A percentile compares a stretch with the other conserved stretches of the same genome.
phyloP scores from a whole-genome alignment of 1,140 invertebrate species.

The Papilio polytes region DNA sequence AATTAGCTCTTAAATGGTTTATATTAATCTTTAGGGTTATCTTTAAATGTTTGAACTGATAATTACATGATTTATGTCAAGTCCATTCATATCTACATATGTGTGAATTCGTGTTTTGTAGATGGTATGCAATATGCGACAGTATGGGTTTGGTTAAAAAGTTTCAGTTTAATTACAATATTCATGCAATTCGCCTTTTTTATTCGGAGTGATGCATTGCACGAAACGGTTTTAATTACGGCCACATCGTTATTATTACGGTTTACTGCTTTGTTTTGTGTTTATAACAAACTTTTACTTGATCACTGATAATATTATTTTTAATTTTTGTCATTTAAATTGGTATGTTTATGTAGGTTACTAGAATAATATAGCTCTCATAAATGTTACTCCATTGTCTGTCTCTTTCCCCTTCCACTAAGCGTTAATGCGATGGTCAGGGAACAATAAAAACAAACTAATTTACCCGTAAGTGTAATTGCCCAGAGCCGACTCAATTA shows the following conservation, averaged over 20 bases:
- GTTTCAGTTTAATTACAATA: constrained; percentile 13
- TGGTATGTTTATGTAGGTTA: neutral
- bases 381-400: neutral
- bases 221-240: constrained; percentile 16
- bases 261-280: constrained; percentile 9
- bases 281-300: neutral
- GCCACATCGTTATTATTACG: constrained; percentile 9
- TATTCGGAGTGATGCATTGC: constrained; percentile 21
- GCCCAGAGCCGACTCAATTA: neutral
- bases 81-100: too few species aligned
- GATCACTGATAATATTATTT: neutral
- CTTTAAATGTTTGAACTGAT: too few species aligned
- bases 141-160: neutral
- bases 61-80: too few species aligned
- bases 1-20: too few species aligned
- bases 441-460: neutral
- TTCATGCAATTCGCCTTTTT: constrained; percentile 23
- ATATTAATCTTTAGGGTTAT: too few species aligned
- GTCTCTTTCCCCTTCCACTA: neutral
- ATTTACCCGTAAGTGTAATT: constrained; percentile 20
- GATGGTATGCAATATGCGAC: neutral
- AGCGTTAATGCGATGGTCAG: neutral
- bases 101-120: neutral
- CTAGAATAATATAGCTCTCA: too few species aligned
- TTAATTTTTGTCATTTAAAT: neutral